Conservation (phyloP, 2,888 invertebrate species). For the Liposcelis brunnea region DNA sequence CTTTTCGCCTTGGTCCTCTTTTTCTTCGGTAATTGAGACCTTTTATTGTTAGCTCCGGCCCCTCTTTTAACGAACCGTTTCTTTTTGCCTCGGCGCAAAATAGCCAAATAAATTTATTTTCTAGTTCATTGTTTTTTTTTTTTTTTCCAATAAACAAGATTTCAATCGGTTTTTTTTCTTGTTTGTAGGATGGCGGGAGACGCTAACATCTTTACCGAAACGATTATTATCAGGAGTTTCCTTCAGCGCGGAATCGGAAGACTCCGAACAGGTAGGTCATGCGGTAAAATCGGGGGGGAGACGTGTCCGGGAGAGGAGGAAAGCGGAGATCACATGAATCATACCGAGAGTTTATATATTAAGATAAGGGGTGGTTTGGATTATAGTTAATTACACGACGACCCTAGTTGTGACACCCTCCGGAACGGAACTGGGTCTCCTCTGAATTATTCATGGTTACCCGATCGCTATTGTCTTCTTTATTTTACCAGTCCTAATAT, state of each 20-base stretch:
- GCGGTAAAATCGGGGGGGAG: too few relatives aligned
- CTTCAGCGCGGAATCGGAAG: conserved; percentile 30
- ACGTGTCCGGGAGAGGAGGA: conserved; percentile 3
- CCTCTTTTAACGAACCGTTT: too few relatives aligned
- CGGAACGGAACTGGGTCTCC: too few relatives aligned
- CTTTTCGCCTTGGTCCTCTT: too few relatives aligned
- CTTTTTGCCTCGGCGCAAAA: too few relatives aligned
- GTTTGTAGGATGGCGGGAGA: conserved; percentile 55
- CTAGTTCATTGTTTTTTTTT: too few relatives aligned
- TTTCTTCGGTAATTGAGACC: too few relatives aligned
- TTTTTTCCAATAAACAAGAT: too few relatives aligned
- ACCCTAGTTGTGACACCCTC: too few relatives aligned
- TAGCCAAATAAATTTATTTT: too few relatives aligned
- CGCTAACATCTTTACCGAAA: conserved; percentile 50
- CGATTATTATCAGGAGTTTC: conserved; percentile 41
- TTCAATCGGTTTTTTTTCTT: conserved; percentile 7
- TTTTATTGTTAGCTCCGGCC: too few relatives aligned
- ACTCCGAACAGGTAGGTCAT: conserved; percentile 15
- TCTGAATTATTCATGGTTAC: too few relatives aligned
- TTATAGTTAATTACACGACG: neutral
- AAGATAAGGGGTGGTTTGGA: neutral
- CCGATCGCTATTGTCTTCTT: conserved; percentile 2
- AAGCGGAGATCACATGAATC: neutral
- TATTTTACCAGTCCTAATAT: neutral
- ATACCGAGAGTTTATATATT: conserved; percentile 3